These are phyloP conservation scores for Mayetiola destructor DNA, from an alignment of 2,888 invertebrate species.

Conservation along the genomic window DNA sequence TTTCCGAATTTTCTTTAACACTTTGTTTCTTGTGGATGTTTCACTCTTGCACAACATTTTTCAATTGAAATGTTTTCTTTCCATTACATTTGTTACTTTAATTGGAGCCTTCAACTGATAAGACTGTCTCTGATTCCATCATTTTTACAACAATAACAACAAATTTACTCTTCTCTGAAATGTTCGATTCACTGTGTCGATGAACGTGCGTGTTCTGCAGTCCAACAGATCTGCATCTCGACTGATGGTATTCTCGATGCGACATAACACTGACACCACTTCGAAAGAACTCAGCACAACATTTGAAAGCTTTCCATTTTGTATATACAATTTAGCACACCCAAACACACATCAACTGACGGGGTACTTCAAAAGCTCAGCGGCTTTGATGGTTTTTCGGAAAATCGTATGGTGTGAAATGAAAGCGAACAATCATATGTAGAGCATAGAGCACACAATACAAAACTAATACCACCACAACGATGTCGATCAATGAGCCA, in stretches of 20 bases:
- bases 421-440: too few relatives aligned
- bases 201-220: not conserved
- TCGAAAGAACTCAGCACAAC: not conserved
- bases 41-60: not conserved
- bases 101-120: too few relatives aligned
- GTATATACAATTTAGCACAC: too few relatives aligned
- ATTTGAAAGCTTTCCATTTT: not conserved
- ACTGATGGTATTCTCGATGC: not conserved
- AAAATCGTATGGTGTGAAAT: too few relatives aligned
- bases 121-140: too few relatives aligned
- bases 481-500: not conserved
- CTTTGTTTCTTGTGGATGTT: not conserved
- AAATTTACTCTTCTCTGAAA: not conserved
- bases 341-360: too few relatives aligned
- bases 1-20: not conserved
- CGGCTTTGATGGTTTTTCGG: too few relatives aligned
- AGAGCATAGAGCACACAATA: too few relatives aligned
- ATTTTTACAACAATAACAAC: not conserved
- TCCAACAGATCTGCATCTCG: not conserved
- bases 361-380: too few relatives aligned
- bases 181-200: not conserved
- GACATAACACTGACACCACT: not conserved
- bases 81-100: not conserved
- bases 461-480: too few relatives aligned
- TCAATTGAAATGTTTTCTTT: not conserved